Conservation (phyloP, 2,888 invertebrate genomes). For the Tethea ocularis region DNA sequence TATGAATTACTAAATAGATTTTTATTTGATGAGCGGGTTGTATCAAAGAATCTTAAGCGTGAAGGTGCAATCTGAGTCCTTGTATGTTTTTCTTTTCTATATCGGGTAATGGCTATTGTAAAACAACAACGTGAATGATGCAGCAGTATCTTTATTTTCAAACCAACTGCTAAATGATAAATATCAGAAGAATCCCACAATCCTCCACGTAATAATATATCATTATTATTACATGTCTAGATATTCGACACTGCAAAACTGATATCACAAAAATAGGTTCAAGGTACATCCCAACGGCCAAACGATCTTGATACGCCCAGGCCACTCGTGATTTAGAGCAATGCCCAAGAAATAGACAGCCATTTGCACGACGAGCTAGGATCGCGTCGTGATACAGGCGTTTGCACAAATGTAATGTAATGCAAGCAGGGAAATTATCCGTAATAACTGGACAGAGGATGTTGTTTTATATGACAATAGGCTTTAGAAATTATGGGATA, state of each 20-base stretch:
- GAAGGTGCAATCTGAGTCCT: not conserved
- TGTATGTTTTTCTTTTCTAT: not conserved
- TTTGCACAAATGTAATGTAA: conserved; percentile 38
- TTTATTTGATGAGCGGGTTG: not conserved
- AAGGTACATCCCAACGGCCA: conserved; percentile 47
- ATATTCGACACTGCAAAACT: conserved; percentile 13
- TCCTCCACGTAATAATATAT: not conserved
- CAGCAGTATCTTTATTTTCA: not conserved
- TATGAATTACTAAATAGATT: too few relatives aligned
- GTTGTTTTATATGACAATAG: conserved; percentile 40
- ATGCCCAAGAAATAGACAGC: conserved; percentile 69
- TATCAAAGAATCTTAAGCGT: too few relatives aligned
- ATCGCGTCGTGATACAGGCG: conserved; percentile 38
- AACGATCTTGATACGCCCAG: conserved; percentile 68
- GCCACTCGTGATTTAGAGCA: conserved; percentile 74
- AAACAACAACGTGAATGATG: too few relatives aligned
- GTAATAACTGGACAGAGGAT: conserved; percentile 39
- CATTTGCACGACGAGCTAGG: conserved; percentile 61
- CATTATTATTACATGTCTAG: not conserved
- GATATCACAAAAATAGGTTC: conserved; percentile 37
- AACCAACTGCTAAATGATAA: not conserved
- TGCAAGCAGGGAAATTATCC: conserved; percentile 36
- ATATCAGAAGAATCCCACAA: not conserved
- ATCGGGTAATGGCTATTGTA: too few relatives aligned
- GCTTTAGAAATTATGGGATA: not conserved